Conservation (phyloP, 2,797 vertebrate genomes). For the Lepidocolaptes lacrymiger region DNA sequence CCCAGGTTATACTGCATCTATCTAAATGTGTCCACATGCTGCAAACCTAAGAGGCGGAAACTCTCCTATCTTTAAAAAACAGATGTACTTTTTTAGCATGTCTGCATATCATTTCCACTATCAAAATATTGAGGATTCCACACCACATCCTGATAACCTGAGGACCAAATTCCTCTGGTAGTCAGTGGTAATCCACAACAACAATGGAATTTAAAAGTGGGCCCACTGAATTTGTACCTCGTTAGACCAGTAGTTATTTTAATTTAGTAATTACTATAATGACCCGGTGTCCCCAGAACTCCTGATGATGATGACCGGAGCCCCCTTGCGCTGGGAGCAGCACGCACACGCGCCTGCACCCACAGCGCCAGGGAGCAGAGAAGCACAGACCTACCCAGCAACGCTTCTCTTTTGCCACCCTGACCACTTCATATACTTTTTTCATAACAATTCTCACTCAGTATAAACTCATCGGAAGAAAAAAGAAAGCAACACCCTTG, state of each 20-base stretch:
- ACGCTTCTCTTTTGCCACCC: neutral
- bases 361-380: neutral
- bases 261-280: neutral
- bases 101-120: conserved; percentile 10
- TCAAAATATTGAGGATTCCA: conserved; percentile 43
- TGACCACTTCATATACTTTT: neutral
- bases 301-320: neutral
- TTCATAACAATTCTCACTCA: neutral
- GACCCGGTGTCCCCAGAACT: neutral
- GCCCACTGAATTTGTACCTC: neutral
- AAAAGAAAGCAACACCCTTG: neutral
- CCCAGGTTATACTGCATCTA: neutral
- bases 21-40: neutral
- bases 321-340: conserved; percentile 13
- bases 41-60: conserved; percentile 48
- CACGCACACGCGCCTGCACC: neutral
- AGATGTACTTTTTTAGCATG: neutral
- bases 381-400: neutral
- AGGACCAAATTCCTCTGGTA: neutral
- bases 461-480: neutral
- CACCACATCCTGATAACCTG: neutral
- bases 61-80: conserved; percentile 53
- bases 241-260: neutral
- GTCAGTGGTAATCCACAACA: neutral
- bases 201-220: neutral